Evolutionary conservation across 2,888 invertebrate species (phyloP), one percentile per base, ranked within the genome.

Genomic region (Pantelozetes paolii): DNA sequence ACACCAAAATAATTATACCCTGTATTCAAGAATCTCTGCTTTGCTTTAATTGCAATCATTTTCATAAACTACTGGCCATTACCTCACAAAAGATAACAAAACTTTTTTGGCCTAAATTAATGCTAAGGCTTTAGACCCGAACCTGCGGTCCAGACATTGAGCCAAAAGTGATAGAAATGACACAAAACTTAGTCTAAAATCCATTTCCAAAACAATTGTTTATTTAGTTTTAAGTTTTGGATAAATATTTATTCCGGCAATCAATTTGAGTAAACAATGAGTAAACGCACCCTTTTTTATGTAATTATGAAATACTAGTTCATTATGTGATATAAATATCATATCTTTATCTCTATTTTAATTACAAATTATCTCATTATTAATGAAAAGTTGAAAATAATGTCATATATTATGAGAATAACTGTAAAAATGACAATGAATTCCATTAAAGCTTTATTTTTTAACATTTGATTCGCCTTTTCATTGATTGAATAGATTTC

Each of bases 341-440:
- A 69, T 26, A 45, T 40, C 45, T 69, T 42, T 69, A 42, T 45
- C 45, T 67, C 26, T 45, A 26, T 26, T 40, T 28, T 20, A 20
- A n/a, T 64, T 15, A 36, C 2, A 20, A 50, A 50, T 54, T 54
- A 69, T 45, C 69, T 45, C 69, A 45, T 45, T 69, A 45, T 69
- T 69, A 26, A 69, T 20, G 18, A 20, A 13, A 69, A 69, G 59
- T 59, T 30, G 9, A 32, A 59, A 59, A n/a, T n/a, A n/a, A 20
- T 69, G 69, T 69, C 45, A 69, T 69, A 45, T 45, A 69, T 42
- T 69, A 42, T 69, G 40, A 69, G 45, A 69, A 45, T 42, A 45
- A 69, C 45, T 69, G 40, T 69, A 42, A 69, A 45, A 15, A 30
- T 15, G 9, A 2, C 26, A 42, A 26, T 26, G 23, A 69, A 45